These are phyloP conservation scores for Coenobita brevimanus DNA, from an alignment of 1,140 invertebrate species.

Conservation along the genomic window DNA sequence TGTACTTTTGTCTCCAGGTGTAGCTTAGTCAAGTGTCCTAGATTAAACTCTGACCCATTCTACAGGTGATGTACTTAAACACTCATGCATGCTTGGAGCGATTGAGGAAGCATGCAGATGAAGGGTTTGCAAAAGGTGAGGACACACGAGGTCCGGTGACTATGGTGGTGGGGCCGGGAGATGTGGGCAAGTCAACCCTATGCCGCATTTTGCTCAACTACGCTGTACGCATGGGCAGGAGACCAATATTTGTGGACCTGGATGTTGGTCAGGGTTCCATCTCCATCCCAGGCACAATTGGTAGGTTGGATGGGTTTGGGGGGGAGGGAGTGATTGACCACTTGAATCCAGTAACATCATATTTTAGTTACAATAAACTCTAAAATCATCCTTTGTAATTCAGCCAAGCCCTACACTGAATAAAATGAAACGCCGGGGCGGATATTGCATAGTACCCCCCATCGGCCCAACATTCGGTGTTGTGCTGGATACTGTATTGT, in stretches of 20 bases:
- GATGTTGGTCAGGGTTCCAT: conserved; percentile 97
- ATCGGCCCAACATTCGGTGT: too few species aligned
- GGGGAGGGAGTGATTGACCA: neutral
- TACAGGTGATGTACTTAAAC: conserved; percentile 86
- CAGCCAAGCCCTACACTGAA: too few species aligned
- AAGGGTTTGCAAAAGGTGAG: conserved; percentile 74
- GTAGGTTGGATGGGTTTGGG: conserved; percentile 74
- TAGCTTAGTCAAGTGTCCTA: neutral
- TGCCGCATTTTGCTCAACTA: conserved; percentile 94
- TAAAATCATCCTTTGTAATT: too few species aligned
- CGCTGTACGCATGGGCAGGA: conserved; percentile 82
- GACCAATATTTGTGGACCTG: conserved; percentile 93
- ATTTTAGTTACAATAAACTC: too few species aligned
- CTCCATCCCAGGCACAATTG: conserved; percentile 93
- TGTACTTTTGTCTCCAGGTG: neutral
- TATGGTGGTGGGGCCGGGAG: conserved; percentile 94
- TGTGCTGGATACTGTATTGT: too few species aligned
- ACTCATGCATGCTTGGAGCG: conserved; percentile 95
- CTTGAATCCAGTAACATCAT: too few species aligned
- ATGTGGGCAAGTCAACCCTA: conserved; percentile 97
- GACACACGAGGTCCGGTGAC: conserved; percentile 82
- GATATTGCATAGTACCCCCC: too few species aligned
- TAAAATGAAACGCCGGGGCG: too few species aligned
- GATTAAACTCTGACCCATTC: neutral
- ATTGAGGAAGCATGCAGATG: conserved; percentile 84